A percentile compares a stretch with the other conserved stretches of the same genome.
These are phyloP conservation scores for Spatula versicolor DNA, from an alignment of 2,797 vertebrate genomes.

Conservation along the genomic window DNA sequence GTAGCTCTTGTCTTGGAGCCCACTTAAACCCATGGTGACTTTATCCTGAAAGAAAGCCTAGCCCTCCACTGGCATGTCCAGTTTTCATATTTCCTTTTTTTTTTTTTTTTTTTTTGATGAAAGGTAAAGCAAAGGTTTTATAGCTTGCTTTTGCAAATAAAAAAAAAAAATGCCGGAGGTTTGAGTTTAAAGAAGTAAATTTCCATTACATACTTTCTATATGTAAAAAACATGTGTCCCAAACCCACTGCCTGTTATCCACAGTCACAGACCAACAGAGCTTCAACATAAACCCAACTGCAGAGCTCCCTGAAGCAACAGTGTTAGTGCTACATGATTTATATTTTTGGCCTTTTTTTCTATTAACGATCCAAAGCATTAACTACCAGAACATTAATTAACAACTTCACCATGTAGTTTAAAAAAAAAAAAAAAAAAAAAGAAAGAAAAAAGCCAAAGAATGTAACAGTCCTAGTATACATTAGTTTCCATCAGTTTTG, in stretches of 20 bases:
- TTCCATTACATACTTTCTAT: not conserved
- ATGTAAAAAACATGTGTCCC: not conserved
- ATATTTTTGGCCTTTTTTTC: not conserved
- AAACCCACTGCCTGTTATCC: not conserved
- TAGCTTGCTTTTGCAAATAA: not conserved
- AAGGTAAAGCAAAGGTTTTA: not conserved
- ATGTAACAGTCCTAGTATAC: not conserved
- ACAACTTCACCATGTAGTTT: not conserved
- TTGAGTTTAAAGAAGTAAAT: not conserved
- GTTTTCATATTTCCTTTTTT: not conserved
- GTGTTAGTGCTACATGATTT: not conserved
- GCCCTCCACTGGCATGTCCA: not conserved
- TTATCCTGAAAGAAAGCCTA: not conserved
- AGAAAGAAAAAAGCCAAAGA: not conserved
- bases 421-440: not conserved
- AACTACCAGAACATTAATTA: slow-evolving; percentile 18
- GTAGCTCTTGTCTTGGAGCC: not conserved
- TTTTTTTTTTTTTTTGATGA: not conserved
- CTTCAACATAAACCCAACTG: not conserved
- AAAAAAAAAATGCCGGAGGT: not conserved
- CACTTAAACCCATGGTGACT: not conserved
- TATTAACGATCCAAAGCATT: not conserved
- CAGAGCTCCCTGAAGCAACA: not conserved
- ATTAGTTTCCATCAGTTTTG: not conserved
- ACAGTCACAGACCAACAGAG: not conserved